Base-by-base conservation (phyloP, 2,888 invertebrate genomes). In the Hirtodrosophila histrioides region DNA sequence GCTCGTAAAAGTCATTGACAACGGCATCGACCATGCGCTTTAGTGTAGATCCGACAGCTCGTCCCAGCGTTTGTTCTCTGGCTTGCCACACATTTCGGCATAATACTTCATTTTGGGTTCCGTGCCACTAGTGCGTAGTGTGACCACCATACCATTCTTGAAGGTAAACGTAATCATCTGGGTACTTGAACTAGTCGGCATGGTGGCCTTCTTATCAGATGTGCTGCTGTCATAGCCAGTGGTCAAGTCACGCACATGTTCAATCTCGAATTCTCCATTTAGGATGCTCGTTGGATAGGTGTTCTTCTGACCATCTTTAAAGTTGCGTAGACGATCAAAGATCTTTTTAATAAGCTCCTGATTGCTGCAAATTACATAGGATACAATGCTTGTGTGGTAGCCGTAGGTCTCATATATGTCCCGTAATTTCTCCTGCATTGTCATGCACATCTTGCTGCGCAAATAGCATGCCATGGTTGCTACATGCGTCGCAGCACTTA, bases 21-120 rank as follows among this genome's bases (percentile, higher is more conserved):
- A 97, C 94, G 31, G 94, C 95, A 12, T 93, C 91, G 0, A 97
- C 95, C 94, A 98, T 96, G 76, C 94, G 94, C n/a, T 94, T 92
- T 5, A 97, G 92, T 54, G 94, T 94, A 0, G n/a, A n/a, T 78
- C 80, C 68, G 93, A 92, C 60, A 96, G 93, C 41, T 92, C 92
- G 35, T 93, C 92, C 91, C 95, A 93, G 90, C 96, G 94, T 94
- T 92, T 93, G 84, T 94, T 93, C 31, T 93, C 93, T 11, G 95
- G 95, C 39, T 93, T 90, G 62, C 95, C 95, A 75, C 96, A 95
- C 56, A 97, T 93, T 91, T 98, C 99, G 0, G 97, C 96, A 92
- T 99, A 99, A 92, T 98, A 99, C 92, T 99, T 99, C 82, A 99
- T 94, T 92, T 99, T 99, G 37, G 99, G 99, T 91, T 99, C 99